Conservation (phyloP, 2,888 invertebrate genomes). For the Zeuzera pyrina region DNA sequence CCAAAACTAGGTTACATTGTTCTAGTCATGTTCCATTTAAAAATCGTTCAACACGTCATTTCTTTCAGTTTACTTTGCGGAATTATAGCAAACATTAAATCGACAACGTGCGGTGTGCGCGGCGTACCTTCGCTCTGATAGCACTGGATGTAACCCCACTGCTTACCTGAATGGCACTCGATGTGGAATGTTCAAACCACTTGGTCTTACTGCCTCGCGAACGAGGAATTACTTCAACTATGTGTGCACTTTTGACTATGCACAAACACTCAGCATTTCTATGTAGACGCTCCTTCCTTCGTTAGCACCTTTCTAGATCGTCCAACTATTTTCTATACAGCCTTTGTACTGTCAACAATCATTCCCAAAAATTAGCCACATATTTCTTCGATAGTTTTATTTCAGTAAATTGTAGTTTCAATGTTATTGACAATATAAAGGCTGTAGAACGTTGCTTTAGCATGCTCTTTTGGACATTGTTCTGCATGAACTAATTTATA, state of each 20-base stretch:
- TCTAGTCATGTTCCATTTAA: too few relatives aligned
- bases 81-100: slow-evolving; percentile 29
- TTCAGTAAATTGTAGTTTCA: slow-evolving; percentile 2
- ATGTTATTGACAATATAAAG: slow-evolving; percentile 38
- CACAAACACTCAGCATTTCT: slow-evolving; percentile 56
- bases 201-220: slow-evolving; percentile 37
- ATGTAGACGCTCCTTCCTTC: slow-evolving; percentile 69
- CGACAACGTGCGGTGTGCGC: slow-evolving; percentile 56
- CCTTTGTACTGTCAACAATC: slow-evolving; percentile 39
- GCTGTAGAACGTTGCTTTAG: slow-evolving; percentile 47
- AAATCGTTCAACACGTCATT: too few relatives aligned
- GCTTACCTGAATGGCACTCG: slow-evolving; percentile 42
- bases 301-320: slow-evolving; percentile 71
- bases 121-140: slow-evolving; percentile 37
- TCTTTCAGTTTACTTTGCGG: background rate
- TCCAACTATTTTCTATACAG: slow-evolving; percentile 50
- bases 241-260: slow-evolving; percentile 62
- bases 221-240: slow-evolving; percentile 29
- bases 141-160: slow-evolving; percentile 55
- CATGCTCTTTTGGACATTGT: slow-evolving; percentile 48
- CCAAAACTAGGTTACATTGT: too few relatives aligned
- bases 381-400: slow-evolving; percentile 12
- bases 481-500: too few relatives aligned
- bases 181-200: slow-evolving; percentile 63
- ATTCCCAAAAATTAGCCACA: background rate